Evolutionary conservation across 2,888 invertebrate species (phyloP).

Genomic region (Cryptus armator): DNA sequence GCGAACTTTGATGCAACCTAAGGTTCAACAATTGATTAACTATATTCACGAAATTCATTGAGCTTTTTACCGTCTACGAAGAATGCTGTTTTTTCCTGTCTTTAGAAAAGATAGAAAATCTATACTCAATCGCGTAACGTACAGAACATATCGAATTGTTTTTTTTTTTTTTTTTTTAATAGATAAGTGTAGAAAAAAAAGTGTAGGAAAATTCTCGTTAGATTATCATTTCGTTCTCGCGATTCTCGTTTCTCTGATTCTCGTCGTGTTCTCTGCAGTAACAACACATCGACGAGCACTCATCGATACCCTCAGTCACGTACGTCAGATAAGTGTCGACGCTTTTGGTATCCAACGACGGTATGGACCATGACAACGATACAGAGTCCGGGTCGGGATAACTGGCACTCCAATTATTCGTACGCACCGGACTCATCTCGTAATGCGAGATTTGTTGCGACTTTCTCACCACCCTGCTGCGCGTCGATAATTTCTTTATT

Average conservation of each 20-base stretch:
- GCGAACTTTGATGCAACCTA: conserved; percentile 55
- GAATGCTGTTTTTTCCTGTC: not conserved
- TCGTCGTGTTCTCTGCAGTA: conserved; percentile 82
- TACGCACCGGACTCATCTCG: conserved; percentile 51
- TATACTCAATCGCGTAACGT: conserved; percentile 31
- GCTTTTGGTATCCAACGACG: conserved; percentile 81
- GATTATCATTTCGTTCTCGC: conserved; percentile 83
- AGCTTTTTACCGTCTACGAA: not conserved
- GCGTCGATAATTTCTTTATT: conserved; percentile 82
- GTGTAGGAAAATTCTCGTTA: conserved; percentile 71
- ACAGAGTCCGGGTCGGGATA: conserved; percentile 78
- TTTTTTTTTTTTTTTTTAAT: conserved; percentile 4
- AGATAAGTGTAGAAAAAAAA: conserved; percentile 26
- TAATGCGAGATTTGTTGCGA: conserved; percentile 69
- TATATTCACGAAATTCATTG: conserved; percentile 25
- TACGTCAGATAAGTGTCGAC: conserved; percentile 83
- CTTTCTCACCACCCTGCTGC: conserved; percentile 76
- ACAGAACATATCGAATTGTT: conserved; percentile 41
- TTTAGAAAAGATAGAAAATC: conserved; percentile 57
- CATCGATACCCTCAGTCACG: conserved; percentile 77
- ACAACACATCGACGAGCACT: conserved; percentile 78
- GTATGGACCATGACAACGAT: conserved; percentile 79
- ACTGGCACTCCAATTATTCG: conserved; percentile 67
- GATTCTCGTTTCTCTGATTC: conserved; percentile 83
- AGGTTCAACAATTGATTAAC: conserved; percentile 35